Evolutionary conservation across 2,113 vertebrate species (phyloP).

Genomic region (Potamarius usumacintae): DNA sequence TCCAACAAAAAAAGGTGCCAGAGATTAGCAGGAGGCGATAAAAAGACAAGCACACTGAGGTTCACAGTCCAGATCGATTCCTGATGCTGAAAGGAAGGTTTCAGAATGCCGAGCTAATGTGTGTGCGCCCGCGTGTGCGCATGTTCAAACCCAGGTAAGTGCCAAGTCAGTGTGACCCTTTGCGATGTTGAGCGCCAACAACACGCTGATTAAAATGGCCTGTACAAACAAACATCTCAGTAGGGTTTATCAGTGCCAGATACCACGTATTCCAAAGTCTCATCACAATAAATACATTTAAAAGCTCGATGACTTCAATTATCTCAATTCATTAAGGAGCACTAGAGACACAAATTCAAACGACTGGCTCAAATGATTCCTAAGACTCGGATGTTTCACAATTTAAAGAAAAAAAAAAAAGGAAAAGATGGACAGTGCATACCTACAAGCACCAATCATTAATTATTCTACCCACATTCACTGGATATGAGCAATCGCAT

Average conservation of each 20-base stretch:
- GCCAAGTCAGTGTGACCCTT: conserved; percentile 19
- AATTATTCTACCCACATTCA: too few species aligned
- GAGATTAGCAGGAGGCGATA: background rate
- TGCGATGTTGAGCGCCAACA: background rate
- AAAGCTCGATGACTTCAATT: background rate
- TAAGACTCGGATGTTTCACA: too few species aligned
- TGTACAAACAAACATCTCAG: background rate
- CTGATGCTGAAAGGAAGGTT: background rate
- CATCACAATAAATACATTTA: background rate
- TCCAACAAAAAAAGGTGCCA: background rate
- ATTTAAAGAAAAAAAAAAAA: background rate
- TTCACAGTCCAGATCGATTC: background rate
- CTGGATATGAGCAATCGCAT: too few species aligned
- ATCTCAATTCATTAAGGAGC: background rate
- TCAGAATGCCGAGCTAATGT: background rate
- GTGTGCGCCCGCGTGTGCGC: background rate
- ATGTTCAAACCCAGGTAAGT: background rate
- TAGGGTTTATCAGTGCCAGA: background rate
- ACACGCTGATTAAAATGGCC: background rate
- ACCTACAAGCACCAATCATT: background rate
- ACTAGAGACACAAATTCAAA: background rate
- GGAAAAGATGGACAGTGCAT: background rate
- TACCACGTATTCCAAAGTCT: background rate
- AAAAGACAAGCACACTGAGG: background rate
- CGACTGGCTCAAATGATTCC: background rate